phyloP scores from a whole-genome alignment of 2,888 invertebrate genomes.

The Zaprionus obscuricornis region DNA sequence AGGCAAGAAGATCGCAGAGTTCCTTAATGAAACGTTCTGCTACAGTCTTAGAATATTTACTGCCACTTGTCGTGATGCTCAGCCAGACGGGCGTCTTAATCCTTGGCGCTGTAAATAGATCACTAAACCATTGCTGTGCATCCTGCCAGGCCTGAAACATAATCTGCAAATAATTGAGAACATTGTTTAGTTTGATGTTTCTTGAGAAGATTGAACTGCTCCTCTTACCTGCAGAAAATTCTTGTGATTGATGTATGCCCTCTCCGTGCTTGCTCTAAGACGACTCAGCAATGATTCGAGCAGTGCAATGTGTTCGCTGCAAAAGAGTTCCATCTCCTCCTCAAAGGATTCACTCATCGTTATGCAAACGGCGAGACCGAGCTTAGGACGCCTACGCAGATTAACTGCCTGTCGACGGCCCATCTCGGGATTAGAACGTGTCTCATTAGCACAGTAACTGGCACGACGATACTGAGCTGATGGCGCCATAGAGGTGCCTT shows the following conservation, averaged over 20 bases:
- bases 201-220: too few relatives aligned
- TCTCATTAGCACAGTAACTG: slow-evolving; percentile 78
- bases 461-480: slow-evolving; percentile 72
- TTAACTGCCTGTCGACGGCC: slow-evolving; percentile 66
- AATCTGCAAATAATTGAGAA: slow-evolving; percentile 67
- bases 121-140: slow-evolving; percentile 85
- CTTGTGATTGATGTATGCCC: slow-evolving; percentile 85
- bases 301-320: slow-evolving; percentile 91
- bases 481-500: slow-evolving; percentile 78
- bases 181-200: not conserved
- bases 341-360: slow-evolving; percentile 85
- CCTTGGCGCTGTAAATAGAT: slow-evolving; percentile 88
- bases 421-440: slow-evolving; percentile 83
- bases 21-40: slow-evolving; percentile 85
- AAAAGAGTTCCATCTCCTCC: slow-evolving; percentile 88
- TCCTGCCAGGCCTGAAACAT: slow-evolving; percentile 85
- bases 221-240: slow-evolving; percentile 85
- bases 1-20: slow-evolving; percentile 88
- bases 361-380: slow-evolving; percentile 88
- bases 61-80: slow-evolving; percentile 84
- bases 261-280: slow-evolving; percentile 87
- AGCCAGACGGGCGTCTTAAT: slow-evolving; percentile 88
- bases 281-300: slow-evolving; percentile 89
- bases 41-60: slow-evolving; percentile 81
- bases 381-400: slow-evolving; percentile 84